phyloP scores from a whole-genome alignment of 2,797 vertebrate species.

The Paramormyrops hopkinsi region DNA sequence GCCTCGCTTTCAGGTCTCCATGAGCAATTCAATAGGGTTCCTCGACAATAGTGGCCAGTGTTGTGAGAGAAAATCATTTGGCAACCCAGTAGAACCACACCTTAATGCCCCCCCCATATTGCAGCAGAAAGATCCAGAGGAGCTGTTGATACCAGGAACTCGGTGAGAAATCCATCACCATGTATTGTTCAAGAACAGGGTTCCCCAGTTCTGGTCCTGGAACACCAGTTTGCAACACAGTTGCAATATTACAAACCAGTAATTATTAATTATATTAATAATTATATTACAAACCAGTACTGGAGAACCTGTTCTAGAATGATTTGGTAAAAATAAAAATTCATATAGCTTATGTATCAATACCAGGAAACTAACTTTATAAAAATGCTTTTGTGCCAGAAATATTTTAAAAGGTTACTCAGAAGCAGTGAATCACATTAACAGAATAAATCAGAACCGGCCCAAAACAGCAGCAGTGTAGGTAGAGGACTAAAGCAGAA shows the following conservation, averaged over 20 bases:
- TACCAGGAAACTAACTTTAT: background rate
- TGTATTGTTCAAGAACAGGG: background rate
- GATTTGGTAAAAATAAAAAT: background rate
- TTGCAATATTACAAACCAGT: background rate
- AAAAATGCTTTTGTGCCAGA: background rate
- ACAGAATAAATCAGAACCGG: background rate
- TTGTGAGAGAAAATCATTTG: background rate
- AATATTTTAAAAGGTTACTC: background rate
- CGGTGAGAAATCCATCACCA: background rate
- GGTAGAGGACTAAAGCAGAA: background rate
- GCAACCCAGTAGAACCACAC: background rate
- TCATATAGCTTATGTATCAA: background rate
- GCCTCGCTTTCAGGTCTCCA: background rate
- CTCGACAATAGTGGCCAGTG: conserved; percentile 7
- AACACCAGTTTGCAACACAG: background rate
- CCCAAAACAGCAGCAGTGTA: background rate
- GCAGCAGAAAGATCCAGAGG: background rate
- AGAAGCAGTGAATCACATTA: background rate
- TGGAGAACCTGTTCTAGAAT: background rate
- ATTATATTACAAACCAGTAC: background rate
- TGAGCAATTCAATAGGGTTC: background rate
- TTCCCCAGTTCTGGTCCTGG: background rate
- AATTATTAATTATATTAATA: too few relatives aligned
- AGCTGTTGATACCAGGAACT: background rate
- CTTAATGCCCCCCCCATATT: background rate